Conservation (phyloP, 1,140 invertebrate species). For the Drosophila aff. region DNA sequence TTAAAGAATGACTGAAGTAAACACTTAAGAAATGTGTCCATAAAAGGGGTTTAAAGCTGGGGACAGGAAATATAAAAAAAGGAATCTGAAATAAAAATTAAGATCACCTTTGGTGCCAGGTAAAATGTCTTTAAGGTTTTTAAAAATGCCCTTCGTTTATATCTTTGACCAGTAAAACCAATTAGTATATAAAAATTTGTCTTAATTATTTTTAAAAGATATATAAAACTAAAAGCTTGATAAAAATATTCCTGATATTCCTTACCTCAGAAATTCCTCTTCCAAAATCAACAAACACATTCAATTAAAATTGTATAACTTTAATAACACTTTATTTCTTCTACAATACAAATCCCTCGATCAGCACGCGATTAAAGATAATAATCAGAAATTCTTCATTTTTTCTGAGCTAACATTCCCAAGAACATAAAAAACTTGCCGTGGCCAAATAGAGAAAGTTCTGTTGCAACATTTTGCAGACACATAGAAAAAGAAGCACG, state of each 20-base stretch:
- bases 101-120: not conserved
- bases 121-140: not conserved
- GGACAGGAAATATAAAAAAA: constrained; percentile 22
- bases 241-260: too few relatives aligned
- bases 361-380: constrained; percentile 31
- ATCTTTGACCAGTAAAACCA: not conserved
- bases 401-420: constrained; percentile 9
- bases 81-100: constrained; percentile 4
- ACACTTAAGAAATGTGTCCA: constrained; percentile 12
- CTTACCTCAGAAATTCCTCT: not conserved
- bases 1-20: constrained; percentile 8
- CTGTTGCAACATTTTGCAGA: constrained; percentile 14
- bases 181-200: not conserved
- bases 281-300: too few relatives aligned
- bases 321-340: not conserved
- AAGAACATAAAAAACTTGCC: constrained; percentile 29
- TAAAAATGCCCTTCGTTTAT: not conserved
- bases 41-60: constrained; percentile 6
- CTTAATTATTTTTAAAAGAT: not conserved
- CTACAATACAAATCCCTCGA: constrained; percentile 2
- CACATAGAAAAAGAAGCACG: not conserved
- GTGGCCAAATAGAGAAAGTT: constrained; percentile 47
- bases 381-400: constrained; percentile 20
- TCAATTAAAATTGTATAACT: not conserved
- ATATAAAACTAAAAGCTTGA: too few relatives aligned